Conservation (phyloP, 2,113 vertebrate species). For the Sinocyclocheilus anshuiensis region DNA sequence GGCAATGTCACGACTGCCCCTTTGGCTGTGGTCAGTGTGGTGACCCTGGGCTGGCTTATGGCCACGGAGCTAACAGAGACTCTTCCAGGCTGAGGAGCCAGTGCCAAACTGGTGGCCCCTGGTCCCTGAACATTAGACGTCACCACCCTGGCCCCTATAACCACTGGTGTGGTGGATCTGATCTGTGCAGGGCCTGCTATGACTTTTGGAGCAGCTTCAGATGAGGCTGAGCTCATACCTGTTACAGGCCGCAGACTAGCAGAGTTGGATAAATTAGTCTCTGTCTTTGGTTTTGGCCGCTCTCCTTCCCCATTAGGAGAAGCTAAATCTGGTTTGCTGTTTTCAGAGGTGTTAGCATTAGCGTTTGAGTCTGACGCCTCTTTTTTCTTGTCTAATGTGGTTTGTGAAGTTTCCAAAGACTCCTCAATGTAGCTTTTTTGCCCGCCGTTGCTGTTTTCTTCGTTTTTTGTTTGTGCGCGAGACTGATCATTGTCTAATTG, state of each 20-base stretch:
- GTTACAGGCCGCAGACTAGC: not conserved
- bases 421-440: not conserved
- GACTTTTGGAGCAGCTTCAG: conserved; percentile 38
- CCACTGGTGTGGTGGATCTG: conserved; percentile 37
- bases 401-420: not conserved
- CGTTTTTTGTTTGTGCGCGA: not conserved
- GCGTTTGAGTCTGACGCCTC: not conserved
- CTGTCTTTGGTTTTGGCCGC: not conserved
- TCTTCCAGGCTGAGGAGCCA: conserved; percentile 18
- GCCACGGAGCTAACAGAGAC: conserved; percentile 57
- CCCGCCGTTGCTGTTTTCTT: not conserved
- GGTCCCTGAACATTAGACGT: conserved; percentile 13
- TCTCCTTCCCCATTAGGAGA: not conserved
- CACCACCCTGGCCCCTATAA: conserved; percentile 42
- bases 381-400: not conserved
- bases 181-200: conserved; percentile 23
- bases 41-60: conserved; percentile 71
- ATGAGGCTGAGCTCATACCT: conserved; percentile 4
- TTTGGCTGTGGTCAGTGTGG: conserved; percentile 56
- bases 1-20: conserved; percentile 68
- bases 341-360: not conserved
- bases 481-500: not conserved
- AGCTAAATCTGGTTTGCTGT: not conserved
- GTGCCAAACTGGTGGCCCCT: conserved; percentile 23
- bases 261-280: not conserved